Base-by-base conservation (phyloP, 1,140 invertebrate genomes). In the Drosophila orena region DNA sequence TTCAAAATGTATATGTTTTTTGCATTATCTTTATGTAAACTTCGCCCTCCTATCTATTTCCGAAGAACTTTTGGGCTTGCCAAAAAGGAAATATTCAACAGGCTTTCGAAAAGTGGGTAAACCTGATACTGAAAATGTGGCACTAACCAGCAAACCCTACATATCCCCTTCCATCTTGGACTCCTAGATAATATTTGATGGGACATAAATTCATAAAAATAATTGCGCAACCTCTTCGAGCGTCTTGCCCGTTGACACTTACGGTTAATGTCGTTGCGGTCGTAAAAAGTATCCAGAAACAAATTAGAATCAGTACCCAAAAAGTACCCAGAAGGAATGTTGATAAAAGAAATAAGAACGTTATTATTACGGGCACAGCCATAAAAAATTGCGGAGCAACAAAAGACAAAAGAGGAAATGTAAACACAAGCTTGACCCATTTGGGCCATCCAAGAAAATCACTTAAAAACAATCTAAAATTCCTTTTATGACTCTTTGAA, bases 341-440 rank as follows among this genome's bases (percentile, higher is more conserved):
- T 57, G 54, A 71, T 78, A 74, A 49, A 52, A 65, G 47, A 65
- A 47, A 17, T 17, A 65, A 69, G 44, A 49, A 40, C 42, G 34
- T 69, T 84, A 55, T 68, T 69, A 74, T 79, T 66, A 66, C 74
- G 53, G 55, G 38, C 56, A 62, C 44, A 53, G 54, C 49, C 58
- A 79, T 86, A 74, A 68, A 81, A 64, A 60, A 64, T 46, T 66
- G 70, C 60, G 46, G 35, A 60, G 53, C 38, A 55, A 62, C 50
- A 47, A 47, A 24, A 56, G 62, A 55, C 60, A 64, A 49, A 47
- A 71, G 58, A 71, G 52, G 42, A 74, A 78, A 83, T 86, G 65
- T 75, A 78, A 81, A 81, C 78, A 85, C 52, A 79, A 88, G 72
- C 79, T 86, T 86, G 83, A 88, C 83, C 83, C 62, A 86, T 88